These are phyloP conservation scores for Hydrotaea cyrtoneurina DNA, from an alignment of 2,888 invertebrate species.

Conservation along the genomic window DNA sequence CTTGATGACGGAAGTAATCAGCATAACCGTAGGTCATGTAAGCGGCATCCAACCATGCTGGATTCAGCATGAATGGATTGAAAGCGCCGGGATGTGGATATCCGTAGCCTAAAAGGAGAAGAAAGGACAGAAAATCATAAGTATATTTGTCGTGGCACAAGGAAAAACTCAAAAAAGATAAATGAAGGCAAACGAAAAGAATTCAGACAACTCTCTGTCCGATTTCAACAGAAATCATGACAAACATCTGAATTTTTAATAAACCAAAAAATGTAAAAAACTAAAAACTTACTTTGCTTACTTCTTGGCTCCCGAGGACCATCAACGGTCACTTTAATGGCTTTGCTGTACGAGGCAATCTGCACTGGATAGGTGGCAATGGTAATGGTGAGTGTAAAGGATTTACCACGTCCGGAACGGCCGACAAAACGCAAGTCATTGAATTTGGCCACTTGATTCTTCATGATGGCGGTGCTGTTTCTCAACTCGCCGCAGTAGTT, in stretches of 20 bases:
- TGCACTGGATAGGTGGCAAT: slow-evolving; percentile 88
- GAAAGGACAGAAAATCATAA: slow-evolving; percentile 44
- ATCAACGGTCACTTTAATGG: slow-evolving; percentile 99
- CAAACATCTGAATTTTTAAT: slow-evolving; percentile 7
- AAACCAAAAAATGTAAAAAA: slow-evolving; percentile 70
- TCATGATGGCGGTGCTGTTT: slow-evolving; percentile 96
- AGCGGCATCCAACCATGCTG: slow-evolving; percentile 92
- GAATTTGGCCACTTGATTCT: slow-evolving; percentile 99
- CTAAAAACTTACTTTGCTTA: slow-evolving; percentile 93
- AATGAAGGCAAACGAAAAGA: slow-evolving; percentile 44
- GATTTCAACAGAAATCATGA: slow-evolving; percentile 20
- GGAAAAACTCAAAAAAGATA: slow-evolving; percentile 40
- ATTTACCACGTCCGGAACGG: slow-evolving; percentile 97
- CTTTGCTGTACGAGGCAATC: slow-evolving; percentile 96
- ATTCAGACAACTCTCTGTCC: too few relatives aligned
- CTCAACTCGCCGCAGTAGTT: slow-evolving; percentile 97
- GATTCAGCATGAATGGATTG: slow-evolving; percentile 89
- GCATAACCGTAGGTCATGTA: slow-evolving; percentile 89
- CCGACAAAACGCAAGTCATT: slow-evolving; percentile 99
- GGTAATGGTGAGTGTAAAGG: slow-evolving; percentile 96
- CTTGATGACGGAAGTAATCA: slow-evolving; percentile 86
- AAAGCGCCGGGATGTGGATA: slow-evolving; percentile 90
- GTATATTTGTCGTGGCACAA: slow-evolving; percentile 45
- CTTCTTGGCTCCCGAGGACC: slow-evolving; percentile 98
- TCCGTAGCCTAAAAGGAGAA: slow-evolving; percentile 85